Conservation (phyloP, 2,888 invertebrate species). For the Chesias legatella region DNA sequence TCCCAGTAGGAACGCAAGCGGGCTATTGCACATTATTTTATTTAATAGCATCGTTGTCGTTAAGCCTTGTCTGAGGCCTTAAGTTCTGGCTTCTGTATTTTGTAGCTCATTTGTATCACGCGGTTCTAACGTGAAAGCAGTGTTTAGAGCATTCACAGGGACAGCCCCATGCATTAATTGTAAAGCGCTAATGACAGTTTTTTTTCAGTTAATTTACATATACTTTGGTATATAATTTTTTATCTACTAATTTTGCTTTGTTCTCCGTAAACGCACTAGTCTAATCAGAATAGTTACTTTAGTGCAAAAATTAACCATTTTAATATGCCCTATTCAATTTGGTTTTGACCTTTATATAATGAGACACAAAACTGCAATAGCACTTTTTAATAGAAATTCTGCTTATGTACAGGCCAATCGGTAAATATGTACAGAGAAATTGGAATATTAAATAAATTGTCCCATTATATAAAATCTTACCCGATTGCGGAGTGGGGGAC, state of each 20-base stretch:
- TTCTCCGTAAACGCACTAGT: too few species aligned
- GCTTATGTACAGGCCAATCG: slow-evolving; percentile 40
- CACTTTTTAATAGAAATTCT: not conserved
- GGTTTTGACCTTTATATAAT: slow-evolving; percentile 28
- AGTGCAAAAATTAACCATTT: too few species aligned
- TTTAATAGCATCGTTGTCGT: slow-evolving; percentile 22
- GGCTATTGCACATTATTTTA: slow-evolving; percentile 30
- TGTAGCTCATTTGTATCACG: not conserved
- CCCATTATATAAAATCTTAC: slow-evolving; percentile 44
- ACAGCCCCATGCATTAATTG: slow-evolving; percentile 20
- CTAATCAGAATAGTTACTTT: too few species aligned
- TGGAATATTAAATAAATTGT: slow-evolving; percentile 17
- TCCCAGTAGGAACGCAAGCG: slow-evolving; percentile 34
- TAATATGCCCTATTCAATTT: not conserved
- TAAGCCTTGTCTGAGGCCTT: not conserved
- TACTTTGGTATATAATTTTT: slow-evolving; percentile 32
- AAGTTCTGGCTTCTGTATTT: slow-evolving; percentile 6
- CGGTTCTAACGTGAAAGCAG: slow-evolving; percentile 5
- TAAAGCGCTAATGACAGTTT: slow-evolving; percentile 5
- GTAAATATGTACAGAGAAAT: slow-evolving; percentile 15
- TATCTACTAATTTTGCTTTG: too few species aligned
- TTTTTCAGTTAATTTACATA: slow-evolving; percentile 4
- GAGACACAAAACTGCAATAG: slow-evolving; percentile 29
- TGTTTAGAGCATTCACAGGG: slow-evolving; percentile 5
- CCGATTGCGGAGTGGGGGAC: slow-evolving; percentile 41